Base-by-base conservation (phyloP, 2,113 vertebrate genomes). In the Sardina pilchardus region DNA sequence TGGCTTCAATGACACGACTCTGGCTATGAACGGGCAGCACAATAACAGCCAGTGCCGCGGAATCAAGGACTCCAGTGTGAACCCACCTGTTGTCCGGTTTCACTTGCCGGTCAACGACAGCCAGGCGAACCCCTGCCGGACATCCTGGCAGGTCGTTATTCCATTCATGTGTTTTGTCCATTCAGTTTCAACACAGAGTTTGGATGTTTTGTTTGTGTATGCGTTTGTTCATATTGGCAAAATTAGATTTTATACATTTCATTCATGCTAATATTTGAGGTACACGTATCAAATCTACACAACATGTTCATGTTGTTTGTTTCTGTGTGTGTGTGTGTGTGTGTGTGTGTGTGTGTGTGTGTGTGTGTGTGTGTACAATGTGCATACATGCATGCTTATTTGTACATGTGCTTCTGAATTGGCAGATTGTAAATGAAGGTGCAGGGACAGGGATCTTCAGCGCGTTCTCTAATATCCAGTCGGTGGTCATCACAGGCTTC, bases 1-100 rank as follows among this genome's bases (percentile, higher is more conserved):
- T 0, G 93, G 94, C 39, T 94, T 95, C 82, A 91, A 93, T 59
- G 50, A 85, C 43, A 71, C 67, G 0, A 59, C 85, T 26, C 90
- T 96, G 88, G 94, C 95, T 6, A 85, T 96, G 50, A 96, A 96
- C 5, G 91, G 95, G 26, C 89, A 93, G 19, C 94, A 94, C 86
- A 94, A 92, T 88, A 90, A 78, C 2, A 78, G 45, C 0, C 78
- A 88, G 2, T 96, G 95, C 88, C 53, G 71, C 21, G 96, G 95
- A 50, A 84, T 50, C 6, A 17, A 93, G 0, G 94, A 96, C 88
- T 85, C 59, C 82, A 92, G 78, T 0, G 90, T 92, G 59, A 4
- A 90, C 47, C 95, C 95, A 9, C 95, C 95, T 0, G 48, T 96
- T 81, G 86, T 96, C 82, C 93, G 86, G 43, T 96, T 92, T 89